phyloP scores from a whole-genome alignment of 1,140 invertebrate species.

The Drosophila guanche region DNA sequence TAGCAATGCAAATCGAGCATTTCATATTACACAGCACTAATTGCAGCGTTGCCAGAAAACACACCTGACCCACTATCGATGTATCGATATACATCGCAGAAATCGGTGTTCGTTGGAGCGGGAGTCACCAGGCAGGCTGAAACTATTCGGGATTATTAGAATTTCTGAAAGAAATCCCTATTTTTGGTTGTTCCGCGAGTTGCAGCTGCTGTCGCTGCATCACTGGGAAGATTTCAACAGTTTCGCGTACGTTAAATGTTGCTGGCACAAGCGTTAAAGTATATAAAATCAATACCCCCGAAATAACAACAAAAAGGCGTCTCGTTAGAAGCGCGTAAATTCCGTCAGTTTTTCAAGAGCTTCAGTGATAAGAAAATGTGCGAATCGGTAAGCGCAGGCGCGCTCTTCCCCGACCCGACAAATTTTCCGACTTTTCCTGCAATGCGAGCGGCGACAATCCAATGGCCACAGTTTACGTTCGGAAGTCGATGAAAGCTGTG shows the following conservation, averaged over 20 bases:
- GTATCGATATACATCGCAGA: no score
- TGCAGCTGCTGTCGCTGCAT: background rate
- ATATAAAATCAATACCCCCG: conserved; percentile 61
- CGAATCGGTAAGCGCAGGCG: conserved; percentile 25
- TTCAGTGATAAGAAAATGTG: conserved; percentile 40
- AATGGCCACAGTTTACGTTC: conserved; percentile 59
- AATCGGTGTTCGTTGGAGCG: no score
- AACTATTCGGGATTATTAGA: no score
- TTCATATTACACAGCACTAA: no score
- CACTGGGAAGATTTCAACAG: no score
- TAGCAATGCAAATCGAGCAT: background rate
- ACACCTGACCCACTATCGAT: no score
- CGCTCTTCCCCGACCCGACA: conserved; percentile 21
- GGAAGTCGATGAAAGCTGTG: conserved; percentile 66
- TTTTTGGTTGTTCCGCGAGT: no score
- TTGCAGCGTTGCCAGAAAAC: no score
- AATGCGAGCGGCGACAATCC: conserved; percentile 5
- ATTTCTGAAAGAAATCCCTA: no score
- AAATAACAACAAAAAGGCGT: conserved; percentile 30
- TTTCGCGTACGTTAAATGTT: no score
- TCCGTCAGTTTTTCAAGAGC: conserved; percentile 47
- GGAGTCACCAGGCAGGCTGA: no score
- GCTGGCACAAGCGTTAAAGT: no score
- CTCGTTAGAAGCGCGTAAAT: conserved; percentile 36
- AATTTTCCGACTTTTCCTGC: conserved; percentile 11